phyloP scores from a whole-genome alignment of 2,888 invertebrate species.

The Fragum whitleyi region DNA sequence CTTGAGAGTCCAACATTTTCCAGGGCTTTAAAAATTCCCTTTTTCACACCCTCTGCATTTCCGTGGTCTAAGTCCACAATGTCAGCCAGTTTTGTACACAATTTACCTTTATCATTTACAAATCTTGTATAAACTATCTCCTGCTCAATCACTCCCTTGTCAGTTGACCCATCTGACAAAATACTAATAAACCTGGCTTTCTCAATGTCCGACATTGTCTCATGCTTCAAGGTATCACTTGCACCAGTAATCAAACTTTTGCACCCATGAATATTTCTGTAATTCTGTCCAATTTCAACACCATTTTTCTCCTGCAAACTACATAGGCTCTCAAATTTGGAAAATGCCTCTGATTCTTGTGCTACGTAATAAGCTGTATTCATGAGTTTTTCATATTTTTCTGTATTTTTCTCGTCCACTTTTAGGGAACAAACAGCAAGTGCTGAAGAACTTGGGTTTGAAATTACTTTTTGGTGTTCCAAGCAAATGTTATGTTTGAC shows the following conservation, averaged over 20 bases:
- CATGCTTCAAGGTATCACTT: background rate
- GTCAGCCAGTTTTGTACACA: slow-evolving; percentile 8
- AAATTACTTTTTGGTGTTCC: too few species aligned
- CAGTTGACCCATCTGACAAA: too few species aligned
- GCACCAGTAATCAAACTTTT: slow-evolving; percentile 18
- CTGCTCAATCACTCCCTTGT: slow-evolving; percentile 30
- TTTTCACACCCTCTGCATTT: background rate
- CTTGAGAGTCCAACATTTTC: too few species aligned
- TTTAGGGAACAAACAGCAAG: slow-evolving; percentile 18
- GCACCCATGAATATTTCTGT: slow-evolving; percentile 19
- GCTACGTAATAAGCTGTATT: slow-evolving; percentile 39
- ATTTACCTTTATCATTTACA: slow-evolving; percentile 2
- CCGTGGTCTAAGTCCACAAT: background rate
- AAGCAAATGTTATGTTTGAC: too few species aligned
- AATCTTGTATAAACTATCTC: slow-evolving; percentile 28
- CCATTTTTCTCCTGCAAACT: slow-evolving; percentile 33
- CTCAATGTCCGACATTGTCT: background rate
- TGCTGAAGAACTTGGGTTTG: too few species aligned
- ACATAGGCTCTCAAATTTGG: slow-evolving; percentile 33
- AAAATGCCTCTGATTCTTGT: slow-evolving; percentile 25
- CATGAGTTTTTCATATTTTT: slow-evolving; percentile 38
- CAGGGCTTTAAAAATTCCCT: too few species aligned
- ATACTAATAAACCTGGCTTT: background rate
- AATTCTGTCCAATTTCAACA: slow-evolving; percentile 17
- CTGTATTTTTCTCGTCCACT: slow-evolving; percentile 38